Conservation (phyloP, 2,888 invertebrate species). For the Nysson spinosus region DNA sequence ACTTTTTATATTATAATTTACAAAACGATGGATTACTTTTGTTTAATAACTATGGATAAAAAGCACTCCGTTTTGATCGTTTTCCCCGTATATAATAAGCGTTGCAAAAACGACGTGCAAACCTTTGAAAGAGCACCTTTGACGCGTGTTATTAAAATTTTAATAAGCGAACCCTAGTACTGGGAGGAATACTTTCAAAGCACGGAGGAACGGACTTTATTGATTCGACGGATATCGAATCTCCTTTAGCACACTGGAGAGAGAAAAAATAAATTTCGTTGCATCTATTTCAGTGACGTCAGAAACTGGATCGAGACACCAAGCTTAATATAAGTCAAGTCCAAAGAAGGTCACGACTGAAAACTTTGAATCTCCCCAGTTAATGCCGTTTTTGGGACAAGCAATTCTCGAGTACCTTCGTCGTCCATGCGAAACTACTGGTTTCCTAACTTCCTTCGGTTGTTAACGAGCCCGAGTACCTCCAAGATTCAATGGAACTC, state of each 20-base stretch:
- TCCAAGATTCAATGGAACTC: slow-evolving; percentile 25
- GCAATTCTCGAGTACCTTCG: slow-evolving; percentile 58
- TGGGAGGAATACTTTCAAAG: slow-evolving; percentile 10
- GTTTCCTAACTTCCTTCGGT: slow-evolving; percentile 29
- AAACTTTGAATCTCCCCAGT: slow-evolving; percentile 54
- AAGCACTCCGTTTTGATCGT: no score
- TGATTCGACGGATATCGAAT: slow-evolving; percentile 29
- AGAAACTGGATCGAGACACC: slow-evolving; percentile 57
- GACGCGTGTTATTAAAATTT: slow-evolving; percentile 16
- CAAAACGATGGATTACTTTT: no score
- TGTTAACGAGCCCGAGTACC: slow-evolving; percentile 54
- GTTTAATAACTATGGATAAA: no score
- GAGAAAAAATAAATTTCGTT: slow-evolving; percentile 30
- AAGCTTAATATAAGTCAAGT: slow-evolving; percentile 61
- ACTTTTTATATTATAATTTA: no score
- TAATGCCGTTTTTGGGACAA: slow-evolving; percentile 59
- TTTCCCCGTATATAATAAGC: no score
- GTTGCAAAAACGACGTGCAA: no score
- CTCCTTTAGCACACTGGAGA: slow-evolving; percentile 5
- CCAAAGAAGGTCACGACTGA: slow-evolving; percentile 47
- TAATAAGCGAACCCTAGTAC: slow-evolving; percentile 17
- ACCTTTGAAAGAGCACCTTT: not conserved
- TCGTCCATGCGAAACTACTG: slow-evolving; percentile 44
- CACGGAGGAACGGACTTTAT: slow-evolving; percentile 28
- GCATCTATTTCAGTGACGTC: no score